phyloP scores from a whole-genome alignment of 2,797 vertebrate species.

The Macroramphosus scolopax region DNA sequence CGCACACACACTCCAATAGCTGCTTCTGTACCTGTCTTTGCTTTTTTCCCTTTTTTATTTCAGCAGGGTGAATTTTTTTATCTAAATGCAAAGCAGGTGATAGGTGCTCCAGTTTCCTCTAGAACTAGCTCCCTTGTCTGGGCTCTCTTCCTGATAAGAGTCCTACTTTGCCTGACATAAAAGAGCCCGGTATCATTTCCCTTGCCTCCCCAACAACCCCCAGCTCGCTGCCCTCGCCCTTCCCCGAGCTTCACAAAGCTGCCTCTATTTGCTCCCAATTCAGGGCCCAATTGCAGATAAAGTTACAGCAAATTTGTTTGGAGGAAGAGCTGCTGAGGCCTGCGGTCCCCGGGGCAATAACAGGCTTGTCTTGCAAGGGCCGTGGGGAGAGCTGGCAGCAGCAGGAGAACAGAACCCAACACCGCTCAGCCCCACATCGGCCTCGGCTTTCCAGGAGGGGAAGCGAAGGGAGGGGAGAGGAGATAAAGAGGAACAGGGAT shows the following conservation, averaged over 20 bases:
- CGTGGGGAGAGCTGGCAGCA: conserved; percentile 74
- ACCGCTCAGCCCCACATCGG: conserved; percentile 83
- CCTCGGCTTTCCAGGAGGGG: conserved; percentile 79
- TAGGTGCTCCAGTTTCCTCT: conserved; percentile 83
- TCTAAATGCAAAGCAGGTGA: conserved; percentile 87
- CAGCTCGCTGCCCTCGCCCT: conserved; percentile 77
- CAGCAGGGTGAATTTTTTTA: conserved; percentile 81
- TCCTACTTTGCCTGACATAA: conserved; percentile 86
- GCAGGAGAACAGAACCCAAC: conserved; percentile 82
- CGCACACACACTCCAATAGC: conserved; percentile 63
- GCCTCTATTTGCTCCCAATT: conserved; percentile 91
- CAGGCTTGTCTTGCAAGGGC: conserved; percentile 85
- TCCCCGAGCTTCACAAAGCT: conserved; percentile 86
- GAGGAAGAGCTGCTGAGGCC: conserved; percentile 93
- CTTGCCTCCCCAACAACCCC: conserved; percentile 75
- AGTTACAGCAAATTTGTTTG: conserved; percentile 99
- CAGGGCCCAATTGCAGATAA: conserved; percentile 96
- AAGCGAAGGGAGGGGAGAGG: conserved; percentile 25
- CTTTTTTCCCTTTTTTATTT: conserved; percentile 72
- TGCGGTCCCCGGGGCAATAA: conserved; percentile 89
- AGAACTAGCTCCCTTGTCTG: conserved; percentile 85
- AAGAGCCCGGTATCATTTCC: conserved; percentile 85
- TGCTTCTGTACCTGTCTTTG: conserved; percentile 74
- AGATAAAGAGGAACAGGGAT: conserved; percentile 74
- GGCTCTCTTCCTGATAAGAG: conserved; percentile 84